Evolutionary conservation across 2,888 invertebrate genomes (phyloP), one percentile per base, ranked within the genome.

Genomic region (Nephrotoma flavescens): DNA sequence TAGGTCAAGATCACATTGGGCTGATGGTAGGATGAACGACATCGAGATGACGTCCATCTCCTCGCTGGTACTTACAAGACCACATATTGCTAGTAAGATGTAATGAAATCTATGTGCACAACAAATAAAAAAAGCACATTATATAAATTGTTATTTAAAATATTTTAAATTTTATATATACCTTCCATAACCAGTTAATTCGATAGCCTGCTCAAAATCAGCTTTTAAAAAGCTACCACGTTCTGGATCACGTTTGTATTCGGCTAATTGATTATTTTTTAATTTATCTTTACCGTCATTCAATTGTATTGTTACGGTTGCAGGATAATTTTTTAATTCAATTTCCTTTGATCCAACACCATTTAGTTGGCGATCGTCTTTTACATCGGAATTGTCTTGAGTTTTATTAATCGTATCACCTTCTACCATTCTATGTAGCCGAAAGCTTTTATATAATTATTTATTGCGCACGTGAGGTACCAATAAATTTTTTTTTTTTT

Each of bases 11-110:
- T 98, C 98, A 94, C 97, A 97, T 92, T 97, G 96, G 88, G 97
- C 97, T 89, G 97, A 96, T 85, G 97, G 97, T 88, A 98, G 93
- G 92, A 98, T 96, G 94, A 97, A 98, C 89, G 97, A 97, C 95
- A 98, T 97, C 89, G 96, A 97, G 90, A 98, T 96, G 93, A 97
- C 97, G 93, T 97, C 97, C 95, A 98, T 97, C 93, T 97, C 97
- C 94, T 98, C 97, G 92, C 97, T 97, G 89, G 97, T 97, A 93
- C 96, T 96, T 92, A 97, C 97, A 92, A 97, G 96, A 89, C 98
- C 97, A 93, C 97, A 97, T 92, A 98, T 95, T 91, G 96, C 95
- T 93, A 98, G 93, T 91, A 98, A 94, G 90, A 96, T 93, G 92
- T 96, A 96, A 92, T 98, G 97, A 92, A 97, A 98, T 92, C 96